Evolutionary conservation across 2,888 invertebrate species (phyloP).

Genomic region (Yponomeuta malinellus): DNA sequence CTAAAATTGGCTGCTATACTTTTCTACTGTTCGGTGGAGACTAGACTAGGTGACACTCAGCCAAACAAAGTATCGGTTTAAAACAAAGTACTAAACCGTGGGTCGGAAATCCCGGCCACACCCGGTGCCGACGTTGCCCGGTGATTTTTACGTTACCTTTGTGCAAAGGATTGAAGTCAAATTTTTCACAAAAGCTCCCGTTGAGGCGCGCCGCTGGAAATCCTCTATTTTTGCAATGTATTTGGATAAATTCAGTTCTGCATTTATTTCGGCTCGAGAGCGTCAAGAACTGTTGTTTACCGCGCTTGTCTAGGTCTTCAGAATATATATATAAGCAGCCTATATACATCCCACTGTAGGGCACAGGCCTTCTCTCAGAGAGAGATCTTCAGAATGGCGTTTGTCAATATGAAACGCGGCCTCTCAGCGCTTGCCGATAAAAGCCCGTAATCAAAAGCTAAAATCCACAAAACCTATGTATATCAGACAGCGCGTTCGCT

Average conservation of each 20-base stretch:
- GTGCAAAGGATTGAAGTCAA: background rate
- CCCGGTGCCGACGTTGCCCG: background rate
- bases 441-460: too few relatives aligned
- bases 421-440: too few relatives aligned
- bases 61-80: background rate
- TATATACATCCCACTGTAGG: too few relatives aligned
- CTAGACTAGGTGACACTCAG: background rate
- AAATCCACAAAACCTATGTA: too few relatives aligned
- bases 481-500: too few relatives aligned
- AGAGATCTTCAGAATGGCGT: too few relatives aligned
- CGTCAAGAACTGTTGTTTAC: background rate
- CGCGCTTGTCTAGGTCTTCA: too few relatives aligned
- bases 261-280: background rate
- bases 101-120: background rate
- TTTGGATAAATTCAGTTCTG: background rate
- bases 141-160: background rate
- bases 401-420: too few relatives aligned
- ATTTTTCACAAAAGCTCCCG: background rate
- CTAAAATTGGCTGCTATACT: too few relatives aligned
- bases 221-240: background rate
- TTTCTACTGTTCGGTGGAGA: too few relatives aligned
- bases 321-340: too few relatives aligned
- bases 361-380: too few relatives aligned
- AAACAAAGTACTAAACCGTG: background rate
- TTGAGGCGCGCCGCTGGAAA: background rate